Evolutionary conservation across 2,888 invertebrate species (phyloP).

Genomic region (Atrina japonica): DNA sequence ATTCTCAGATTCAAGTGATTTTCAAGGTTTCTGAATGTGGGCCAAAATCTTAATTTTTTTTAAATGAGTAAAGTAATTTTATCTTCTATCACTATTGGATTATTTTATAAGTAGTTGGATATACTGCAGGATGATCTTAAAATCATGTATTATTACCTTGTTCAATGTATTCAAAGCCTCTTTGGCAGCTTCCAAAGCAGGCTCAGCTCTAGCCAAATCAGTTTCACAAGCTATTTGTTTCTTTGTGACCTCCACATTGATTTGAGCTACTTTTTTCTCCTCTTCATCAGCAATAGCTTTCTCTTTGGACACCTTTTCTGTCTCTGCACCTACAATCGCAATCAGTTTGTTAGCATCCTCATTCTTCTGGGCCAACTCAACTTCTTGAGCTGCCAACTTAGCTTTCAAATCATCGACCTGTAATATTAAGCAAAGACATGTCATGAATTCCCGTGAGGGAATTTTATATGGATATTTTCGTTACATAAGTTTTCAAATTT

Average conservation of each 20-base stretch:
- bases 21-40: no score
- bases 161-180: slow-evolving; percentile 97
- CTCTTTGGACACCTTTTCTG: slow-evolving; percentile 95
- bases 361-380: slow-evolving; percentile 96
- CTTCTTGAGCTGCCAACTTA: slow-evolving; percentile 94
- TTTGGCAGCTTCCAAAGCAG: slow-evolving; percentile 94
- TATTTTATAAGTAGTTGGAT: no score
- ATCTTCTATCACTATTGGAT: no score
- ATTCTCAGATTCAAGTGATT: no score
- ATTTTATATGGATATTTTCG: no score
- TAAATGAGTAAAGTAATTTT: no score
- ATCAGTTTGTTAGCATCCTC: slow-evolving; percentile 97
- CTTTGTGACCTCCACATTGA: slow-evolving; percentile 95
- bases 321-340: slow-evolving; percentile 94
- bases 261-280: slow-evolving; percentile 95
- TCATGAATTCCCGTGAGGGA: no score
- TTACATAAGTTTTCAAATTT: no score
- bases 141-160: no score
- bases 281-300: slow-evolving; percentile 94
- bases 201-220: slow-evolving; percentile 97
- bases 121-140: no score
- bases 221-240: slow-evolving; percentile 94
- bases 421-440: slow-evolving; percentile 5
- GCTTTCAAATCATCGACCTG: slow-evolving; percentile 96
- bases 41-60: no score